Base-by-base conservation (phyloP, 2,888 invertebrate species). In the Drosophila buzzatii region DNA sequence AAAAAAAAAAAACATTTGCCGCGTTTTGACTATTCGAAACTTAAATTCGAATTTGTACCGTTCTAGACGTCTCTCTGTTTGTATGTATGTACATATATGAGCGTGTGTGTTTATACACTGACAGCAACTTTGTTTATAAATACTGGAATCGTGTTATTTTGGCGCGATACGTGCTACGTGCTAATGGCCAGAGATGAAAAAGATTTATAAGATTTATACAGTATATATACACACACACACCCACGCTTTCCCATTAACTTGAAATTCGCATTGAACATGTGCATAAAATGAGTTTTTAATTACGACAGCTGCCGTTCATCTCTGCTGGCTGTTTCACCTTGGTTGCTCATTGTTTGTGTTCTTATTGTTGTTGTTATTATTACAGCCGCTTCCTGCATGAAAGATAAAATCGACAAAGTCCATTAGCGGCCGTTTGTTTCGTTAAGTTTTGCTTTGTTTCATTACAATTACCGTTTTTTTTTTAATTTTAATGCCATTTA, bases 281-380 rank as follows among this genome's bases (percentile, higher is more conserved):
- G 81, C 67, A 81, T 81, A 82, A 90, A 85, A 83, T 83, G 63
- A 71, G 73, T 71, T 81, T 85, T 85, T 90, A 80, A 85, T 85
- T 90, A 77, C 90, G 72, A 74, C 84, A 81, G 81, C 87, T 70
- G 89, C 65, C 66, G 44, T 62, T 61, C 41, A 72, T 73, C 59
- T 71, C 57, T 14, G 42, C 47, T 55, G 16, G 41, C 61, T 57
- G 23, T 65, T 68, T 33, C 41, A 27, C 57, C 56, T 79, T 69
- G 55, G 59, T 52, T 35, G 14, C 14, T 20, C 60, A 31, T 75
- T 74, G 35, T 59, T 45, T 20, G 20, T 27, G 49, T 39, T 58
- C 27, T 47, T 41, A 55, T 39, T 52, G 27, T 57, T 47, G 27
- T 31, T 31, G 53, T 41, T 33, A 47, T 49, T 59, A 35, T 56